Evolutionary conservation across 2,797 vertebrate species (phyloP).

Genomic region (Tamandua tetradactyla): DNA sequence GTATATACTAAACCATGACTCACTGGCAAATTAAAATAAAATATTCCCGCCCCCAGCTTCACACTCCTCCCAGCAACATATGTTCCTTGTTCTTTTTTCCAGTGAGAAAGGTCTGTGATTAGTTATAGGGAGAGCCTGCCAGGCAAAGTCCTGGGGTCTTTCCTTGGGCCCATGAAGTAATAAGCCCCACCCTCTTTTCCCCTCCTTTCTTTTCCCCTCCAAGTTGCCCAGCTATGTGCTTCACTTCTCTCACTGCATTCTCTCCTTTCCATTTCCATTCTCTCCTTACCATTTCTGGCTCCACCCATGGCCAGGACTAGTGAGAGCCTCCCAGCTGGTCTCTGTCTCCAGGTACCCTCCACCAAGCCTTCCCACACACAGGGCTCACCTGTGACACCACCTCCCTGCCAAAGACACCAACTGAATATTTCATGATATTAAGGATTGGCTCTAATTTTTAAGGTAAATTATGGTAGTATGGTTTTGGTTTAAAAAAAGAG

Average conservation of each 20-base stretch:
- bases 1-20: conserved; percentile 2
- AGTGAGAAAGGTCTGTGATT: neutral
- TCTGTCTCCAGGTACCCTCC: neutral
- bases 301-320: neutral
- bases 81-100: conserved; percentile 62
- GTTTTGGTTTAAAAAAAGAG: neutral
- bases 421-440: conserved; percentile 7
- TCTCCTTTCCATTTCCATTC: neutral
- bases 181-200: neutral
- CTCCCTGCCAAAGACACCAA: neutral
- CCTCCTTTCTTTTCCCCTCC: neutral
- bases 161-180: neutral
- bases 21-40: conserved; percentile 68
- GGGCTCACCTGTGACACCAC: neutral
- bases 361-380: too few relatives aligned
- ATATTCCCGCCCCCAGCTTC: conserved; percentile 17
- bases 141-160: neutral
- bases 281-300: neutral
- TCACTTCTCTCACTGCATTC: too few relatives aligned
- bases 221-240: neutral
- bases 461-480: neutral
- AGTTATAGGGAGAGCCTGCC: neutral
- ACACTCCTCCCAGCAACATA: conserved; percentile 55
- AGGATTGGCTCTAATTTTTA: neutral
- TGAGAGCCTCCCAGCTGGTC: neutral